phyloP scores from a whole-genome alignment of 2,888 invertebrate genomes.

The Cephus spinipes region DNA sequence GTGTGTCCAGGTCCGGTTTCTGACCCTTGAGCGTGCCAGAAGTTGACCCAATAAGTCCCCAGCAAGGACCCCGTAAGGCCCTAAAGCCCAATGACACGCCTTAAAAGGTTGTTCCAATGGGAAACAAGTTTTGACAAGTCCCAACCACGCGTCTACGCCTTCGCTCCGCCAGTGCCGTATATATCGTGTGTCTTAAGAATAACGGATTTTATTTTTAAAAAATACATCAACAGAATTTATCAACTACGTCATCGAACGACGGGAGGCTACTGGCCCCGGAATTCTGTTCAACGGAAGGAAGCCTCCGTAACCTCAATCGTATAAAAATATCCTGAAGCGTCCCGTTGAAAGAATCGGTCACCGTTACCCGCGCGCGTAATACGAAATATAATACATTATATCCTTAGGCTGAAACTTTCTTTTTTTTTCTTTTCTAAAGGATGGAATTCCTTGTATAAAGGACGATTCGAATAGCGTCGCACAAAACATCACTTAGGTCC shows the following conservation, averaged over 20 bases:
- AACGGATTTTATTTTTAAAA: background rate
- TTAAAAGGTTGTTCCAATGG: conserved; percentile 12
- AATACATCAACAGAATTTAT: background rate
- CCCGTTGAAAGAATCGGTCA: conserved; percentile 4
- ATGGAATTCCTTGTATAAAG: conserved; percentile 36
- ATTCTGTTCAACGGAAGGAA: background rate
- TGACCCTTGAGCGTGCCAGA: conserved; percentile 50
- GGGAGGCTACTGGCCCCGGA: background rate
- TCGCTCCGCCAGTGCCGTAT: conserved; percentile 4
- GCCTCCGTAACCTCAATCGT: background rate
- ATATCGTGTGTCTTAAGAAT: background rate
- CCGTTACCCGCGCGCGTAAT: background rate
- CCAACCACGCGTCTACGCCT: conserved; percentile 60
- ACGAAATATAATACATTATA: conserved; percentile 7
- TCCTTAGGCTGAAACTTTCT: background rate
- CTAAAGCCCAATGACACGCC: background rate
- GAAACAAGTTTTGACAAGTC: conserved; percentile 63
- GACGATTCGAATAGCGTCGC: conserved; percentile 48
- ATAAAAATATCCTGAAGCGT: background rate
- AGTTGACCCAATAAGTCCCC: conserved; percentile 42
- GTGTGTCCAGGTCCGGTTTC: conserved; percentile 54
- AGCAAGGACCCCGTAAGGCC: conserved; percentile 16
- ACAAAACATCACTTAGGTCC: conserved; percentile 64
- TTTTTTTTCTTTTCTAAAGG: conserved; percentile 19
- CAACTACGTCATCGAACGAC: background rate